Evolutionary conservation across 2,797 vertebrate genomes (phyloP), one percentile per base, ranked within the genome.

Genomic region (Schizothorax lantsangensis): DNA sequence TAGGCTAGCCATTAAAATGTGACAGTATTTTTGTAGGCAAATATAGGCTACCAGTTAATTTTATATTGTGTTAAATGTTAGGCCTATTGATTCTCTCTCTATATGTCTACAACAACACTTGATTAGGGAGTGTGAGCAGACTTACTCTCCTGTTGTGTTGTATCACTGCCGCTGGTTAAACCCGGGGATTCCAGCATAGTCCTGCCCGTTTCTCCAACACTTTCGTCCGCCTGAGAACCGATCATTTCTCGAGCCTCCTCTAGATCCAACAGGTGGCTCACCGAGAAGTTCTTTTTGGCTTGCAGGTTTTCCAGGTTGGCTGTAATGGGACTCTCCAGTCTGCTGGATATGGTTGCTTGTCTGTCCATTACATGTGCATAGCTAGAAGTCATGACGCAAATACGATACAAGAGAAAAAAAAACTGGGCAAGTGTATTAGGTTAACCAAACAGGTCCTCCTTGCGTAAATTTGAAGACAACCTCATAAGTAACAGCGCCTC

Each of bases 251-350:
- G 96, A 90, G 97, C 97, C 91, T 99, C 98, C 88, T 99, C 98
- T 94, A 99, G 97, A 92, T 99, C 98, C 94, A 99, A 91, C 97
- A 99, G 97, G 97, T 99, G 98, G 94, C 97, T 99, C 88, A 99
- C 97, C 12, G 98, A 98, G 96, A 99, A 99, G 96, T 99, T 99
- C 97, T 99, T 99, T 90, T 98, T 99, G 89, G 96, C 97, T 92
- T 99, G 98, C 93, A 98, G 95, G 93, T 95, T 97, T 94, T 99
- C 98, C 95, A 98, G 96, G 93, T 95, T 96, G 84, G 96, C 94
- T 77, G 95, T 94, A 92, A 96, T 95, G 54, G 97, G 96, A 89
- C 96, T 97, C 93, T 99, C 98, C 96, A 98, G 95, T 92, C 97
- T 97, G 95, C 95, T 96, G 86, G 97, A 94, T 93, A 97, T 91